Base-by-base conservation (phyloP, 2,888 invertebrate species). In the Troglohyphantes excavatus region DNA sequence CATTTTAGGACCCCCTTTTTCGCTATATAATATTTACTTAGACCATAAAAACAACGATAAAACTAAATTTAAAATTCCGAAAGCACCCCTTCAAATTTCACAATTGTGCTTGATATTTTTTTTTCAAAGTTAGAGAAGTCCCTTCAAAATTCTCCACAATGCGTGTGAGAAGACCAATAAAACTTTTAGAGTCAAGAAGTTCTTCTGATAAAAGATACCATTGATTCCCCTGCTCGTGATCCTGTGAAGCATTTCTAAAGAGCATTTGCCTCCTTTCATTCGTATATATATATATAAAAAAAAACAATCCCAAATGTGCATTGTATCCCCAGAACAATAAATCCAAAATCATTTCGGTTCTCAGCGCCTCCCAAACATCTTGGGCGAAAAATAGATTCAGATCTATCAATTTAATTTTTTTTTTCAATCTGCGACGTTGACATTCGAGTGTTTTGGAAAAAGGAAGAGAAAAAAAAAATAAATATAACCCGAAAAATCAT, bases 361-460 rank as follows among this genome's bases (percentile, higher is more conserved):
- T 87, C 78, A 81, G 63, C 19, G 68, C 70, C 72, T 70, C 23
- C 39, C 65, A 72, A 72, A 65, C 79, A 72, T 79, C 61, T 29
- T 79, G 23, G 3, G 29, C 46, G 43, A 33, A 63, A 67, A 67
- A 75, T 73, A 73, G 26, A 81, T 87, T 67, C 73, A 87, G 79
- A 87, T 87, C 72, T 73, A 87, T 87, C 87, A 87, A 87, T 87
- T 79, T 83, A 43, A 75, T 84, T 84, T 87, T 87, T 83, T 84
- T 76, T 67, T 65, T 53, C 46, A 79, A 63, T 53, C 61, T 46
- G 72, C 73, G 29, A 65, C 79, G 87, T 78, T 87, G 87, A 87
- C 87, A 87, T 73, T 63, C 79, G 43, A 87, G 65, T 79, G 79
- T 72, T 65, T 29, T 29, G 61, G 11, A 43, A 43, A 39, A 82